phyloP scores from a whole-genome alignment of 2,797 vertebrate genomes.

The Spinus olivaceus region DNA sequence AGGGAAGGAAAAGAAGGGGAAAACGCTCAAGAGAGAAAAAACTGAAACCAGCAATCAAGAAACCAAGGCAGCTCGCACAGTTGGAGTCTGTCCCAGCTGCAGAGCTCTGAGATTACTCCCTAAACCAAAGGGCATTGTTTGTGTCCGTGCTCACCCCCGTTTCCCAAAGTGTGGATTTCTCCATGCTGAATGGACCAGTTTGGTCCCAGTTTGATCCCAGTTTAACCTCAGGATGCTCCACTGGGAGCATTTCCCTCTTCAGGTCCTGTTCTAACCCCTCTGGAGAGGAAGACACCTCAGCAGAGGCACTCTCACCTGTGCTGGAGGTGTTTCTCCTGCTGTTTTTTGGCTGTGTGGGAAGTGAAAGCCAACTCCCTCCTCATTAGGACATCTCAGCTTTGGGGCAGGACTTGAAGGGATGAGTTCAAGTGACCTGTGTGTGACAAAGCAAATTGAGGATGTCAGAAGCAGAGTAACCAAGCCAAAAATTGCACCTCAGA shows the following conservation, averaged over 20 bases:
- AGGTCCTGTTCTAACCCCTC: background rate
- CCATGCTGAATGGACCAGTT: background rate
- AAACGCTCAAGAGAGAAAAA: background rate
- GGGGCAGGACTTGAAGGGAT: background rate
- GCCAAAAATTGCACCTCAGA: background rate
- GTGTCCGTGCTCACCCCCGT: background rate
- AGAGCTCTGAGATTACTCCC: background rate
- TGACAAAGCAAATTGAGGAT: background rate
- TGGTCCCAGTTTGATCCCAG: background rate
- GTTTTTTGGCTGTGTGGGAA: background rate
- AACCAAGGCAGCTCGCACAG: background rate
- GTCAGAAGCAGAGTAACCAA: background rate
- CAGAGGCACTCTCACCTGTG: background rate
- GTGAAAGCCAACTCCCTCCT: background rate
- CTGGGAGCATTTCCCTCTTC: background rate
- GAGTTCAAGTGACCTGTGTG: accelerated
- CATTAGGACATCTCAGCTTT: background rate
- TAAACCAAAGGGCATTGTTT: background rate
- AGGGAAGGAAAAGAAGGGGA: background rate
- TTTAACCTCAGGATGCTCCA: background rate
- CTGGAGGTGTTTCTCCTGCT: background rate
- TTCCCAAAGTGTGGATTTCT: background rate
- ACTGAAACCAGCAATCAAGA: background rate
- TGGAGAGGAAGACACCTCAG: background rate
- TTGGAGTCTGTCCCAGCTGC: background rate